Conservation (phyloP, 2,797 vertebrate species). For the Sebastes matsubarae region DNA sequence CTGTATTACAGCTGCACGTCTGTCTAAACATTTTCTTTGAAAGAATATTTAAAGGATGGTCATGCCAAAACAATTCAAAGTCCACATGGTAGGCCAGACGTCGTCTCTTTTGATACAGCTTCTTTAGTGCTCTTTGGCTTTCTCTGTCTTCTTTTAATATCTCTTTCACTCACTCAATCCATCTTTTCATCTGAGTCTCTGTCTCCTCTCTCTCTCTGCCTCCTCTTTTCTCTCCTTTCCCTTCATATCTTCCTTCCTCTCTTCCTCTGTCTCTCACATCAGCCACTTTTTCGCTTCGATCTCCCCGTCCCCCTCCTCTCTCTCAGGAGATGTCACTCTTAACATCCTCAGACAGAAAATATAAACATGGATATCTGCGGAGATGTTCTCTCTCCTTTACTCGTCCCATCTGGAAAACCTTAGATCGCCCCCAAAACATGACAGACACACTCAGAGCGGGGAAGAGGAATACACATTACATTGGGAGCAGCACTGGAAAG, state of each 20-base stretch:
- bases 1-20: conserved; percentile 53
- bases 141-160: neutral
- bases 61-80: conserved; percentile 56
- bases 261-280: neutral
- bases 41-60: conserved; percentile 47
- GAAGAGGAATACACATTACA: conserved; percentile 34
- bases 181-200: conserved; percentile 15
- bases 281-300: neutral
- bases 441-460: conserved; percentile 52
- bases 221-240: neutral
- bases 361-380: conserved; percentile 71
- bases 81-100: conserved; percentile 44
- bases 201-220: neutral
- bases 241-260: neutral
- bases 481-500: conserved; percentile 28
- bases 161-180: conserved; percentile 27
- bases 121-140: conserved; percentile 17
- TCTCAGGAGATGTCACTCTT: conserved; percentile 59
- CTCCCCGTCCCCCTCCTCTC: neutral
- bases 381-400: conserved; percentile 50
- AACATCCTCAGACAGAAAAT: conserved; percentile 75
- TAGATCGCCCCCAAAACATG: conserved; percentile 68
- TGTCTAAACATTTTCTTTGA: conserved; percentile 76
- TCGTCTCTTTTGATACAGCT: conserved; percentile 18
- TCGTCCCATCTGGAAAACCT: conserved; percentile 80